A percentile compares a stretch with the other conserved stretches of the same genome.
These are phyloP conservation scores for Mustelus asterias DNA, from an alignment of 2,113 vertebrate genomes.

Conservation along the genomic window DNA sequence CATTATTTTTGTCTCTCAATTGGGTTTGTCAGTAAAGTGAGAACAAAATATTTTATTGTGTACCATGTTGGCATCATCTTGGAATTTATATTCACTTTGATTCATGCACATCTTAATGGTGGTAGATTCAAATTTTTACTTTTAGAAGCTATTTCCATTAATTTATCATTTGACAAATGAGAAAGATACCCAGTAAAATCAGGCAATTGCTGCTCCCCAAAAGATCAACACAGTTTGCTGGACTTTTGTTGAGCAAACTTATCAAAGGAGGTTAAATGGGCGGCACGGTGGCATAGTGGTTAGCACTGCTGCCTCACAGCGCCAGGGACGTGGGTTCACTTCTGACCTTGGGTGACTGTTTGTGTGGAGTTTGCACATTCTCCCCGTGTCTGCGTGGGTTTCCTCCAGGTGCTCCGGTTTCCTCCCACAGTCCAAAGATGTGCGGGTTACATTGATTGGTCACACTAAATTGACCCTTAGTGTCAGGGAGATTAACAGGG, in stretches of 20 bases:
- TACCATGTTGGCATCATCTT: neutral
- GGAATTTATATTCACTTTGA: neutral
- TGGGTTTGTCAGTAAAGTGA: neutral
- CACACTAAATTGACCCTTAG: too few species aligned
- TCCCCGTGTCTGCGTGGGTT: too few species aligned
- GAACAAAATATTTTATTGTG: neutral
- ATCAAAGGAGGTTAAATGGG: neutral
- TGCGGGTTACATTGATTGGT: too few species aligned
- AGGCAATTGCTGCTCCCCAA: neutral
- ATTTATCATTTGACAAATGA: neutral
- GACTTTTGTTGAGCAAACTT: neutral
- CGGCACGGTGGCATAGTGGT: too few species aligned
- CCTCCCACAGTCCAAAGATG: too few species aligned
- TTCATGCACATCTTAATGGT: neutral
- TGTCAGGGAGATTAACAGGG: too few species aligned
- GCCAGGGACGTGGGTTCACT: too few species aligned
- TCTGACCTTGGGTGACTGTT: too few species aligned
- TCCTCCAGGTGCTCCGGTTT: too few species aligned
- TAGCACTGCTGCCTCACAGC: too few species aligned
- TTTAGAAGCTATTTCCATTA: neutral
- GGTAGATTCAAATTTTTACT: neutral
- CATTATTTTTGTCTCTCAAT: too few species aligned
- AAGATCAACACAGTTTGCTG: neutral
- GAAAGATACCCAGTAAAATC: neutral
- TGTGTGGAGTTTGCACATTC: too few species aligned